Conservation (phyloP, 2,797 vertebrate genomes). For the Silurus lanzhouensis region DNA sequence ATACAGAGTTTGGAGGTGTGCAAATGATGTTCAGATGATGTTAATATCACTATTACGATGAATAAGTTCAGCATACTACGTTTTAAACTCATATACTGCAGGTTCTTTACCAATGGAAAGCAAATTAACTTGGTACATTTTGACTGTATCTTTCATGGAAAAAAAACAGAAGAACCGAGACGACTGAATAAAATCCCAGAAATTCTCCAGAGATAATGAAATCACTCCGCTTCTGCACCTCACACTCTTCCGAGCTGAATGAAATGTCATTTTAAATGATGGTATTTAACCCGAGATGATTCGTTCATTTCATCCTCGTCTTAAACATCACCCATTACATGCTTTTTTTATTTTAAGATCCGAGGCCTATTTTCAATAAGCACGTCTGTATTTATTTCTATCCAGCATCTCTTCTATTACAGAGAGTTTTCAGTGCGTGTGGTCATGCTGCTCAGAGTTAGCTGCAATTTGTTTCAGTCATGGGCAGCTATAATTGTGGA, state of each 20-base stretch:
- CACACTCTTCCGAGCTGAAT: background rate
- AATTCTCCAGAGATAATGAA: background rate
- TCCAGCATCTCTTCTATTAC: constrained; percentile 48
- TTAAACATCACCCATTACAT: background rate
- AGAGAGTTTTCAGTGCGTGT: constrained; percentile 45
- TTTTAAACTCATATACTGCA: background rate
- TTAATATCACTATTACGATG: too few species aligned
- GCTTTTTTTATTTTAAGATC: background rate
- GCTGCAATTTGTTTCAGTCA: constrained; percentile 48
- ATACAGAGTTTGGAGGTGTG: background rate
- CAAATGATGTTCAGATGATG: background rate
- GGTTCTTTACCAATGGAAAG: background rate
- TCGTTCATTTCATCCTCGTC: background rate
- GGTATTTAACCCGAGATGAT: background rate
- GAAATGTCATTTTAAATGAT: background rate
- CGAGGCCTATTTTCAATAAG: background rate
- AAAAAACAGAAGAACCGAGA: too few species aligned
- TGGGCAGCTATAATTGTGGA: constrained; percentile 68
- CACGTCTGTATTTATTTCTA: constrained; percentile 20
- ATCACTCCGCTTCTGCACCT: background rate
- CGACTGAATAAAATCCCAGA: background rate
- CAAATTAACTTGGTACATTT: too few species aligned
- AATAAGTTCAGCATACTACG: too few species aligned
- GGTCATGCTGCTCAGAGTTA: constrained; percentile 21
- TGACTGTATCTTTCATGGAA: background rate